Evolutionary conservation across 2,888 invertebrate species (phyloP), one percentile per base, ranked within the genome.

Genomic region (Nomada ruficornis): DNA sequence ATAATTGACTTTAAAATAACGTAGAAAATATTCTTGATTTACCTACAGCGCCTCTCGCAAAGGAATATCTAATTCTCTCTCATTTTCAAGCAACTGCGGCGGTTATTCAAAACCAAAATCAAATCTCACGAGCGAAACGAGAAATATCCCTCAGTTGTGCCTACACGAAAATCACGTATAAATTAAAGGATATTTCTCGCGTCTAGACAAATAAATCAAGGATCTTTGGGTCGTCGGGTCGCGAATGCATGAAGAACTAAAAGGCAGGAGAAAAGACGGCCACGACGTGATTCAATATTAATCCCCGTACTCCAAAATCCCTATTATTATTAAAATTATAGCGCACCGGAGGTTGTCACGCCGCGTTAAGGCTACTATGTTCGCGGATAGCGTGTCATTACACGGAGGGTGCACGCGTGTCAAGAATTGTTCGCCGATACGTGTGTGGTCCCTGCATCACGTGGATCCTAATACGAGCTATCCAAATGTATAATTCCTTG

Each of bases 251-350:
- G 55, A 71, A 77, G 79, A 82, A 77, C 77, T 71, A 65, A 70
- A 68, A 68, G 72, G 83, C 68, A 29, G 52, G 76, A 63, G 42
- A 29, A 65, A 72, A 65, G 9, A 18, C 23, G 65, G 23, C 20
- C 50, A 20, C 60, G 23, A n/a, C 71, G 50, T 47, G 62, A 67
- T 63, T 80, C 78, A 62, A 71, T 86, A 86, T 89, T 89, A 87
- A 90, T 90, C 80, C 64, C 29, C 29, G 11, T 57, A 55, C 13
- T 55, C 67, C 62, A 80, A 89, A 88, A 89, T 90, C 82, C 83
- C 88, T 89, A 87, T 90, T 89, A 90, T 90, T 89, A 90, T 86
- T 88, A 80, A 89, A 89, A 91, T 91, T 85, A 90, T 85, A 86
- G 83, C 81, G 73, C 63, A 54, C 86, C 85, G 72, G 71, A 82